Evolutionary conservation across 1,140 invertebrate genomes (phyloP).

Genomic region (Drosophila busckii): DNA sequence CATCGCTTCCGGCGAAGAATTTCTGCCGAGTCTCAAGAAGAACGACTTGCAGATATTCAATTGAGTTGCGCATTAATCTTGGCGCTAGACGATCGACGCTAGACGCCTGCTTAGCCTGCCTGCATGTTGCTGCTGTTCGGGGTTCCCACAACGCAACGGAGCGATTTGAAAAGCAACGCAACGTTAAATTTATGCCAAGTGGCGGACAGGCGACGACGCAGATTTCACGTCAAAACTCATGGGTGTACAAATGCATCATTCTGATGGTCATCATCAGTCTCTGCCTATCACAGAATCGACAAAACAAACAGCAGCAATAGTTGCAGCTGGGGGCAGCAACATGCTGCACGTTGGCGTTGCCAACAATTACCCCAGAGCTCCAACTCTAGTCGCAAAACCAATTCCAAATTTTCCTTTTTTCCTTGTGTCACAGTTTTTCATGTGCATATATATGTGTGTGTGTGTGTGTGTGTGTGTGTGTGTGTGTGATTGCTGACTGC

Average conservation of each 20-base stretch:
- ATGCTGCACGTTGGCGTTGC: slow-evolving; percentile 58
- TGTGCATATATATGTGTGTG: slow-evolving; percentile 3
- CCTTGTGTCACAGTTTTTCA: slow-evolving; percentile 25
- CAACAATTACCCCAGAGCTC: slow-evolving; percentile 32
- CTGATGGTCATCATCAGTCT: slow-evolving; percentile 78
- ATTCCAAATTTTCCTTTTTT: slow-evolving; percentile 10
- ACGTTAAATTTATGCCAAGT: slow-evolving; percentile 67
- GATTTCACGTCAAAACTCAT: slow-evolving; percentile 77
- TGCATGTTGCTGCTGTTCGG: slow-evolving; percentile 7
- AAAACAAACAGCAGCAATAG: slow-evolving; percentile 58
- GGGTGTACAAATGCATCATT: slow-evolving; percentile 78
- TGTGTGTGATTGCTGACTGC: slow-evolving; percentile 59
- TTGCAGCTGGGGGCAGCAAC: slow-evolving; percentile 25
- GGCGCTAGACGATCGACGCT: slow-evolving; percentile 19
- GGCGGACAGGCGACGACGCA: slow-evolving; percentile 47
- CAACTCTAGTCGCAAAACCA: no score
- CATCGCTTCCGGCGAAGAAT: slow-evolving; percentile 65
- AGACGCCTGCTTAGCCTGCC: slow-evolving; percentile 1
- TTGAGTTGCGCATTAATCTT: slow-evolving; percentile 69
- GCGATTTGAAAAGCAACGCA: no score
- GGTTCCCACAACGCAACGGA: slow-evolving; percentile 19
- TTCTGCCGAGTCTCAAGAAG: slow-evolving; percentile 9
- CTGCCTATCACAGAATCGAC: slow-evolving; percentile 66
- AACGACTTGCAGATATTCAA: slow-evolving; percentile 33
- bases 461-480: slow-evolving; percentile 16